Conservation (phyloP, 2,113 vertebrate genomes). For the Brachypteracias leptosomus region DNA sequence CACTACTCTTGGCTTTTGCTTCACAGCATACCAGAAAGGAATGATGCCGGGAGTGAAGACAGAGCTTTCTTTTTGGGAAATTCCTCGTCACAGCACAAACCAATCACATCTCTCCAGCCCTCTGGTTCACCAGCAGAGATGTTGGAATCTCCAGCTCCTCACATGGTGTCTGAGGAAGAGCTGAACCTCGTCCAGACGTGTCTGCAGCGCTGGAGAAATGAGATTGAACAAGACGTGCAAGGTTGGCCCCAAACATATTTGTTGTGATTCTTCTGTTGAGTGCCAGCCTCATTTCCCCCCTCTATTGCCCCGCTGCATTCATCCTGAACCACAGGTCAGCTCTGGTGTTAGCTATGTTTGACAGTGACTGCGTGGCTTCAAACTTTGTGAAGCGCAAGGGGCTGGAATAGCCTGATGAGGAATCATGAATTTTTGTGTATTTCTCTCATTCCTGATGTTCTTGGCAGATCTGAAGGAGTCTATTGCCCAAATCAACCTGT, state of each 20-base stretch:
- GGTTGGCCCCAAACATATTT: slow-evolving; percentile 64
- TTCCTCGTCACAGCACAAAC: slow-evolving; percentile 47
- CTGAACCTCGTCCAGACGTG: slow-evolving; percentile 83
- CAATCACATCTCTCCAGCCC: slow-evolving; percentile 66
- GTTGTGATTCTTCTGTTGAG: not conserved
- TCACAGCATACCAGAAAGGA: slow-evolving; percentile 23
- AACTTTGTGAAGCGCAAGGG: not conserved
- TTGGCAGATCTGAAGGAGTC: slow-evolving; percentile 86
- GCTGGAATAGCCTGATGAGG: not conserved
- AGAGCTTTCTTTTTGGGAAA: not conserved
- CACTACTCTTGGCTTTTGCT: not conserved
- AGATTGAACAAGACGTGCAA: slow-evolving; percentile 89
- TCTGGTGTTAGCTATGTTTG: fast-evolving
- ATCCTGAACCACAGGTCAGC: not conserved
- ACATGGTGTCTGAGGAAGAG: slow-evolving; percentile 80
- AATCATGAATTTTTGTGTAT: not conserved
- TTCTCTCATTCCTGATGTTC: not conserved
- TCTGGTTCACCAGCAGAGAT: slow-evolving; percentile 57
- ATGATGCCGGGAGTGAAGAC: slow-evolving; percentile 36
- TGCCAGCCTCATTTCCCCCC: not conserved
- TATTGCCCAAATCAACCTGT: slow-evolving; percentile 77
- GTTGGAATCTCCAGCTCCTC: slow-evolving; percentile 77
- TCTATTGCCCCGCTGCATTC: not conserved
- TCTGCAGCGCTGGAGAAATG: slow-evolving; percentile 89
- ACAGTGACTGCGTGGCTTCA: not conserved